These are phyloP conservation scores for Lepidocyrtoides sp. DNA, from an alignment of 2,888 invertebrate species.

Conservation along the genomic window DNA sequence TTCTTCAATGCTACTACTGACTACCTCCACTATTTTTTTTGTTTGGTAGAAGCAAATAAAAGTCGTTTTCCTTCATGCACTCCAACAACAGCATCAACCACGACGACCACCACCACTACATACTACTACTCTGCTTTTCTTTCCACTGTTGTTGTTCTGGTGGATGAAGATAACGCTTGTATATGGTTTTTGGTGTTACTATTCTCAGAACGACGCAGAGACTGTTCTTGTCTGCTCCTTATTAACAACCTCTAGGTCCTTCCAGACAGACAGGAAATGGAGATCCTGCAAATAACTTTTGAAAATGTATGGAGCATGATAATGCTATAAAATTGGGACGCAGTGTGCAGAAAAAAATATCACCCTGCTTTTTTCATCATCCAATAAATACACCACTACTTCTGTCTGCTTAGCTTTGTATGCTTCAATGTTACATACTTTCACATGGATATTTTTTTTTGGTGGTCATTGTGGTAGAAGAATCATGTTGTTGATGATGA, in stretches of 20 bases:
- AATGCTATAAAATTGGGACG: not conserved
- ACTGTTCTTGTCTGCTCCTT: not conserved
- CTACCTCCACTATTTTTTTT: not conserved
- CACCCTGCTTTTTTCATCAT: not conserved
- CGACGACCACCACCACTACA: not conserved
- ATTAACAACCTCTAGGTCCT: not conserved
- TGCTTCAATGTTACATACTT: not conserved
- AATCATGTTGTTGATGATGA: not conserved
- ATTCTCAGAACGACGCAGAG: too few species aligned
- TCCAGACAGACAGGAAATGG: not conserved
- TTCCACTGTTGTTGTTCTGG: not conserved
- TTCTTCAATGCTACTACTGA: not conserved
- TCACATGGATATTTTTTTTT: constrained; percentile 1
- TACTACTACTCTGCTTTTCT: too few species aligned
- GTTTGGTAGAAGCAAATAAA: not conserved
- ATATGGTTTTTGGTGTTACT: not conserved
- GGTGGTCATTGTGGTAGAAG: not conserved
- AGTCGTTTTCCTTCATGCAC: too few species aligned
- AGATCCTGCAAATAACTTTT: not conserved
- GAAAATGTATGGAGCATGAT: not conserved
- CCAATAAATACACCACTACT: too few species aligned
- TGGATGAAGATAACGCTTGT: not conserved
- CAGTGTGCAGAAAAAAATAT: not conserved
- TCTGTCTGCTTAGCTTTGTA: not conserved
- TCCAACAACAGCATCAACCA: too few species aligned